Percentiles rank a stretch among this genome's conserved stretches.
Conservation (phyloP, 2,113 vertebrate genomes). For the Sturnus vulgaris region DNA sequence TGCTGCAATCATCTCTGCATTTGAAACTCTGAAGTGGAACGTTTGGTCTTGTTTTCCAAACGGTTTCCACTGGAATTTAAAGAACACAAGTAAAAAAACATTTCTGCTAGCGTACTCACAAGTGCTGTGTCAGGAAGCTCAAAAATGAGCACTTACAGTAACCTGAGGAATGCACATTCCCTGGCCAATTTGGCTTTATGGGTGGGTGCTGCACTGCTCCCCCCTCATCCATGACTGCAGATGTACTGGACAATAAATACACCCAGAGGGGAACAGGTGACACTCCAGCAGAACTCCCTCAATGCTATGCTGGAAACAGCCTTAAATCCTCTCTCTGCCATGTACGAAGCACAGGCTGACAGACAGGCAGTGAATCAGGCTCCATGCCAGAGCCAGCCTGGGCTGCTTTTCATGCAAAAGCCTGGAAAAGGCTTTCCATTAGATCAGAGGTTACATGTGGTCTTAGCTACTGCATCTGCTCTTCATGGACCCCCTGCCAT, state of each 20-base stretch:
- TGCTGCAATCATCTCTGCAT: constrained; percentile 2
- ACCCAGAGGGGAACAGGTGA: constrained; percentile 16
- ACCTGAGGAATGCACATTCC: neutral
- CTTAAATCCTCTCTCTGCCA: neutral
- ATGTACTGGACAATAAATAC: neutral
- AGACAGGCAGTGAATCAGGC: neutral
- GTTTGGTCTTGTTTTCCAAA: neutral
- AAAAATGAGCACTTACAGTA: neutral
- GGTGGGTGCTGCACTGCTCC: neutral
- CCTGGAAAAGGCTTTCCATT: neutral
- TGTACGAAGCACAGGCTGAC: neutral
- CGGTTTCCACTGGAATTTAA: constrained; percentile 25
- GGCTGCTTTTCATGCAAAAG: neutral
- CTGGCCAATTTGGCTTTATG: neutral
- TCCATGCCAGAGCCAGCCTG: neutral
- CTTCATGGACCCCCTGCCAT: constrained; percentile 31
- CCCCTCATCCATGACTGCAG: neutral
- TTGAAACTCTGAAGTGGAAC: neutral
- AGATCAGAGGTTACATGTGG: constrained; percentile 55
- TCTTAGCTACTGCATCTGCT: constrained; percentile 55
- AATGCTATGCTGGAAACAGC: neutral
- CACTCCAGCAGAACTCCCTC: neutral
- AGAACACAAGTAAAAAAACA: constrained; percentile 33
- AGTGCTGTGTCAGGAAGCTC: constrained; percentile 29
- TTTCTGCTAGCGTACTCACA: neutral